Percentiles rank a stretch among this genome's conserved stretches.
phyloP scores from a whole-genome alignment of 2,113 vertebrate species.

The Spermophilus dauricus region DNA sequence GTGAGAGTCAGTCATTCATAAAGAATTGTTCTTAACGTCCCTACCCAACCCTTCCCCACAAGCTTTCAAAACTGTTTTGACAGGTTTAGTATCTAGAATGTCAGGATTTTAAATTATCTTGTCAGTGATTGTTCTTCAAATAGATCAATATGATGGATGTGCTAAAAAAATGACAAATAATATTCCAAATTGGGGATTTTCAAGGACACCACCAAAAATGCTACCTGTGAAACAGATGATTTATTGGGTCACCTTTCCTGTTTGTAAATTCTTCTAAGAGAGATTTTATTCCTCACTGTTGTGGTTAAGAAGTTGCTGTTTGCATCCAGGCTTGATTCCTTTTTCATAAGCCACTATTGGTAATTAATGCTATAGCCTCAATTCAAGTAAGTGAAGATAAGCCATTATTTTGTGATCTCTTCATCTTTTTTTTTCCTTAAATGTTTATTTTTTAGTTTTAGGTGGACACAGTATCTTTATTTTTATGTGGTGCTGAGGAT shows the following conservation, averaged over 20 bases:
- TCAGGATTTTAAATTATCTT: conserved; percentile 67
- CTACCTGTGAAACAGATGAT: conserved; percentile 14
- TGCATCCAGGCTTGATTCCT: background rate
- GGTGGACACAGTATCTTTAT: too few species aligned
- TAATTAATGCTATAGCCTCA: conserved; percentile 57
- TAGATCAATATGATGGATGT: conserved; percentile 53
- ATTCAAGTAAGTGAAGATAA: conserved; percentile 35
- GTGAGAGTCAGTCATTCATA: background rate
- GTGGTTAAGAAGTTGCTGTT: background rate
- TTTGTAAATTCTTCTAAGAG: conserved; percentile 34
- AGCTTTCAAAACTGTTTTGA: conserved; percentile 59
- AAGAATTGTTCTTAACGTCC: conserved; percentile 21
- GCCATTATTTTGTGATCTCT: background rate
- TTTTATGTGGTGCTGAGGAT: too few species aligned
- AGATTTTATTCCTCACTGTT: background rate
- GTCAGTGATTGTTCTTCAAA: conserved; percentile 51
- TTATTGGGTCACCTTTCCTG: background rate
- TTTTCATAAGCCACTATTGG: background rate
- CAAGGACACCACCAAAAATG: background rate
- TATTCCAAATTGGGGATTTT: conserved; percentile 42
- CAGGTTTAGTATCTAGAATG: conserved; percentile 40
- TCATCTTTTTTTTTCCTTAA: background rate
- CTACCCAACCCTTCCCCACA: background rate
- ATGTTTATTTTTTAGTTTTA: too few species aligned
- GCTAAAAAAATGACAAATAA: conserved; percentile 58